Percentiles rank a stretch among this genome's conserved stretches.
phyloP scores from a whole-genome alignment of 2,113 vertebrate species.

The Microtus montanus region DNA sequence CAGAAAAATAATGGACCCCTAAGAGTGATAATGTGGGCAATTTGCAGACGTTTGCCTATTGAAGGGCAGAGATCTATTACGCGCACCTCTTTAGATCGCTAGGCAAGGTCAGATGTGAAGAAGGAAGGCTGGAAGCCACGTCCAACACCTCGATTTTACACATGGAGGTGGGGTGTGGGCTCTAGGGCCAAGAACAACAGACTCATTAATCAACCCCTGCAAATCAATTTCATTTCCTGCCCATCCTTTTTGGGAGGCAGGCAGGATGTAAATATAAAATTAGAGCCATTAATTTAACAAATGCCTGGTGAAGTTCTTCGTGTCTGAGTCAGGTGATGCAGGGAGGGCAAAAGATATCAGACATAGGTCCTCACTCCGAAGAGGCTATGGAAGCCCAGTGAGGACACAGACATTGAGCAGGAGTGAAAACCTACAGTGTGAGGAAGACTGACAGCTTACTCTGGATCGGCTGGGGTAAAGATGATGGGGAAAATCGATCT shows the following conservation, averaged over 20 bases:
- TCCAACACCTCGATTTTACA: background rate
- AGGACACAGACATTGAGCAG: background rate
- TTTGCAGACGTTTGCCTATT: background rate
- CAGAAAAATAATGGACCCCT: conserved; percentile 48
- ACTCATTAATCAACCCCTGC: background rate
- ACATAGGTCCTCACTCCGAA: background rate
- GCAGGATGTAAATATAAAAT: conserved; percentile 51
- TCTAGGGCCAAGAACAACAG: background rate
- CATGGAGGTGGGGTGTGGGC: background rate
- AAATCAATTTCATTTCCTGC: conserved; percentile 60
- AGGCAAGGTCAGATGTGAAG: background rate
- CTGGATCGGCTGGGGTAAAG: background rate
- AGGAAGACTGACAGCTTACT: background rate
- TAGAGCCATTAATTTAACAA: conserved; percentile 48
- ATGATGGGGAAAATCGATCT: background rate
- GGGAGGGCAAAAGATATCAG: background rate
- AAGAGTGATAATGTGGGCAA: conserved; percentile 17
- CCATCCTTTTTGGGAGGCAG: conserved; percentile 6
- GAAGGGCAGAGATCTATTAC: background rate
- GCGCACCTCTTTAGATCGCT: conserved; percentile 33
- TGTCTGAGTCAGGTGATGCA: background rate
- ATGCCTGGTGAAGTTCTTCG: background rate
- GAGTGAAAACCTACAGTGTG: background rate
- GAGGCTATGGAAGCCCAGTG: background rate
- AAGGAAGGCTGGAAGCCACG: background rate